phyloP scores from a whole-genome alignment of 2,888 invertebrate species.

The Meloe dianella region DNA sequence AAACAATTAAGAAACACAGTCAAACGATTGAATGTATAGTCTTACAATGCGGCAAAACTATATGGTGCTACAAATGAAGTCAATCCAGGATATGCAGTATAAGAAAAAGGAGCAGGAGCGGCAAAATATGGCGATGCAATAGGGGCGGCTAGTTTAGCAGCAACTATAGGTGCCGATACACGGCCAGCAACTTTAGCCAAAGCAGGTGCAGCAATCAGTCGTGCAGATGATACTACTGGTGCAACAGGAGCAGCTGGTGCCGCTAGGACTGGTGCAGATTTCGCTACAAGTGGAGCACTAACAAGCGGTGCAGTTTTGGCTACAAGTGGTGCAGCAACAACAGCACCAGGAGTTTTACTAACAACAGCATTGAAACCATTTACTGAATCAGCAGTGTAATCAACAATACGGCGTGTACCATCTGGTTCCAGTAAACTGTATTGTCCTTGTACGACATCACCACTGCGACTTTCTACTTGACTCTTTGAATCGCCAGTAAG shows the following conservation, averaged over 20 bases:
- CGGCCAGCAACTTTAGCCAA: conserved; percentile 26
- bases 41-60: conserved; percentile 33
- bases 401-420: conserved; percentile 67
- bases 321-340: conserved; percentile 26
- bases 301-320: conserved; percentile 47
- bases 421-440: conserved; percentile 71
- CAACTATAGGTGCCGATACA: conserved; percentile 33
- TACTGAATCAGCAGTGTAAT: conserved; percentile 70
- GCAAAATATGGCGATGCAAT: conserved; percentile 61
- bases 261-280: conserved; percentile 45
- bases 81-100: conserved; percentile 49
- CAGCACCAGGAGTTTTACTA: conserved; percentile 63
- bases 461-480: conserved; percentile 64
- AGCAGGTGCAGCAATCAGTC: conserved; percentile 21
- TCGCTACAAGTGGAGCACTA: conserved; percentile 32
- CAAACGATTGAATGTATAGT: conserved; percentile 10
- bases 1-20: conserved; percentile 18
- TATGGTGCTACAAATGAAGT: conserved; percentile 33
- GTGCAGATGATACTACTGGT: conserved; percentile 41
- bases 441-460: conserved; percentile 69
- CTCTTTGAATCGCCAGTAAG: conserved; percentile 67
- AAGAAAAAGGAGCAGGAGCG: conserved; percentile 56
- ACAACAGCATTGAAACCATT: conserved; percentile 73
- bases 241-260: conserved; percentile 43
- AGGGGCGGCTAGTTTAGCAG: conserved; percentile 30